Evolutionary conservation across 2,797 vertebrate species (phyloP), one percentile per base, ranked within the genome.

Genomic region (Streptopelia turtur): DNA sequence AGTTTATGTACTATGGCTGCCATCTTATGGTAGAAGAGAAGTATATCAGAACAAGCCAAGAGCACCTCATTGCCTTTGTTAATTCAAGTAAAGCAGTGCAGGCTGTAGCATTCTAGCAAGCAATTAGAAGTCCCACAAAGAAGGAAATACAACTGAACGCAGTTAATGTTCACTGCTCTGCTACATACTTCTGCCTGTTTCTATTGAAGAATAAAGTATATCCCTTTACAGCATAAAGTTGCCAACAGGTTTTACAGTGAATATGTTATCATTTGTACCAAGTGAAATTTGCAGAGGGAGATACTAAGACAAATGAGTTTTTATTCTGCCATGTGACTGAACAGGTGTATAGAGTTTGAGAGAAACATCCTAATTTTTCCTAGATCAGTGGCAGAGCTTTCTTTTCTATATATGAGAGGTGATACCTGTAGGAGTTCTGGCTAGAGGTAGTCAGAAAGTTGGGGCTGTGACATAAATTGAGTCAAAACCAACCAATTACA

Each of bases 1-100:
- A 87, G 60, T n/a, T 69, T 78, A 69, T 84, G 69, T 91, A 57
- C 59, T 95, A 37, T 64, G 17, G 14, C 88, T 91, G 70, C 84
- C 89, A 86, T 76, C 87, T 91, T 91, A 90, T 53, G 91, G 93
- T 85, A 37, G 83, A 89, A 71, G 52, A 56, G 70, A 59, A 68
- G 22, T 31, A n/a, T 87, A 25, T 68, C 63, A 83, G 50, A 93
- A 79, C 23, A 86, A 65, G 49, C n/a, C 4, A 3, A 37, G 20
- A 49, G 53, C 30, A 53, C 37, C 24, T 76, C 30, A 16, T 55
- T 81, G 41, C 72, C 50, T 93, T 1, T 60, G 20, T 80, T 56
- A 43, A 65, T 87, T 53, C 65, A 87, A 49, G 45, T 84, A 90
- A 83, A 77, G 25, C 30, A 6, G 3, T 20, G 31, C 37, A 80